Percentiles rank a stretch among this genome's conserved stretches.
Evolutionary conservation across 2,113 vertebrate genomes (phyloP).

Genomic region (Psittacara wagleri): DNA sequence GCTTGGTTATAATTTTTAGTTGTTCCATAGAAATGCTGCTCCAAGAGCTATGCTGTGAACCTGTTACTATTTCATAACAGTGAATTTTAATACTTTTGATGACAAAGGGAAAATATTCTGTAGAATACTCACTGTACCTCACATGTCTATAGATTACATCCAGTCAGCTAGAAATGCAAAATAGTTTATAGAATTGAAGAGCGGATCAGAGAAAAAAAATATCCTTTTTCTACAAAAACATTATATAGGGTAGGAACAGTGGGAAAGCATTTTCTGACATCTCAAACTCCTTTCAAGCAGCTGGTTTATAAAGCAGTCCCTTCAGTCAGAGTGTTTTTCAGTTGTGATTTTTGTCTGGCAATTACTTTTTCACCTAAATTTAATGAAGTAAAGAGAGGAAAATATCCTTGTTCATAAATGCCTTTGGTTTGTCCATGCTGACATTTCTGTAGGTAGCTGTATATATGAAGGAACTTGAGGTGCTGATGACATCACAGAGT

Average conservation of each 20-base stretch:
- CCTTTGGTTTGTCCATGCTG: not conserved
- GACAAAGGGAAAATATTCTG: not conserved
- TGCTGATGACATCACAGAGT: not conserved
- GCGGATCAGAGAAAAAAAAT: not conserved
- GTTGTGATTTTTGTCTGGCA: not conserved
- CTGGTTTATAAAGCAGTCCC: not conserved
- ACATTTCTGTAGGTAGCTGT: not conserved
- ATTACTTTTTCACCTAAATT: not conserved
- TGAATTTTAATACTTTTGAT: not conserved
- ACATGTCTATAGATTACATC: not conserved
- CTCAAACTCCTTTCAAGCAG: not conserved
- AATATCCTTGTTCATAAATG: not conserved
- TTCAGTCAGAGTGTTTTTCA: not conserved
- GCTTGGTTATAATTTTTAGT: not conserved
- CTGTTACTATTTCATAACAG: not conserved
- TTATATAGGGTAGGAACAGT: not conserved
- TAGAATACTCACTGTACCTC: not conserved
- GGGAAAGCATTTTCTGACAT: not conserved
- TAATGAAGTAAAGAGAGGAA: not conserved
- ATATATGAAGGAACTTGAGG: not conserved
- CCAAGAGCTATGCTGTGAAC: not conserved
- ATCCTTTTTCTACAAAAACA: not conserved
- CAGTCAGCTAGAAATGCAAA: not conserved
- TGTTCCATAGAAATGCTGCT: not conserved
- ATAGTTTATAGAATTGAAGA: not conserved